These are phyloP conservation scores for Delphinus delphis DNA, from an alignment of 2,113 vertebrate genomes.

Conservation along the genomic window DNA sequence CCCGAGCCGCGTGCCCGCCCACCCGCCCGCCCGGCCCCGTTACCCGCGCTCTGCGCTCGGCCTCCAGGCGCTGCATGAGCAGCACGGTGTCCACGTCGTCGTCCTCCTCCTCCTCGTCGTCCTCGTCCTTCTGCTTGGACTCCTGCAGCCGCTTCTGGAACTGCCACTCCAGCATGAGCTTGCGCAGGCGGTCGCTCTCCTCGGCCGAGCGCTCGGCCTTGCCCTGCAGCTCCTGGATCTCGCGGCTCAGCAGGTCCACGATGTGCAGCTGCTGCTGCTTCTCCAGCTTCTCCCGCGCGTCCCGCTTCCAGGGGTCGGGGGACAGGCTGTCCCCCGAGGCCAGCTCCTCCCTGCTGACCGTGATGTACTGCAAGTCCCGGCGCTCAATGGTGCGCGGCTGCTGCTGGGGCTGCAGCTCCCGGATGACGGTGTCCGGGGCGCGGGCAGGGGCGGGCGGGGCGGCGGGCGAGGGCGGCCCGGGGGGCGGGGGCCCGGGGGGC, in stretches of 20 bases:
- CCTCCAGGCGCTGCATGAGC: constrained; percentile 97
- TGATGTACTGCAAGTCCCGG: constrained; percentile 96
- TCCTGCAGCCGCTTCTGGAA: constrained; percentile 98
- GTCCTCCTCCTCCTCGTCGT: constrained; percentile 97
- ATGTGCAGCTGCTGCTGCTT: constrained; percentile 99
- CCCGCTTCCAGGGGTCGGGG: constrained; percentile 97
- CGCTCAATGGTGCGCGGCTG: constrained; percentile 98
- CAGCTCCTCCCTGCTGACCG: constrained; percentile 94
- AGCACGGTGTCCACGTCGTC: constrained; percentile 97
- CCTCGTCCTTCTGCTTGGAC: constrained; percentile 96
- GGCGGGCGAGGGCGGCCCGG: constrained; percentile 88
- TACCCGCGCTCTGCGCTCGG: constrained; percentile 98
- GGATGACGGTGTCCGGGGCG: constrained; percentile 95
- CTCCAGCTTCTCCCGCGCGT: constrained; percentile 97
- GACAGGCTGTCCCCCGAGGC: constrained; percentile 94
- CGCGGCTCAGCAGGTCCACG: constrained; percentile 95
- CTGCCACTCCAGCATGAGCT: constrained; percentile 99
- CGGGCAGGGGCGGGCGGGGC: constrained; percentile 84
- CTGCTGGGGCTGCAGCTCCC: constrained; percentile 96
- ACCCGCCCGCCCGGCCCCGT: constrained; percentile 75
- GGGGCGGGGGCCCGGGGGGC: constrained; percentile 65
- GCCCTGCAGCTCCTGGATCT: constrained; percentile 96
- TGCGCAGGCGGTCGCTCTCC: constrained; percentile 95
- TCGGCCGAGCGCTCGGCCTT: constrained; percentile 93
- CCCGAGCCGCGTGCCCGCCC: no score